A percentile compares a stretch with the other conserved stretches of the same genome.
Evolutionary conservation across 1,140 invertebrate species (phyloP).

Genomic region (Lineus longissimus): DNA sequence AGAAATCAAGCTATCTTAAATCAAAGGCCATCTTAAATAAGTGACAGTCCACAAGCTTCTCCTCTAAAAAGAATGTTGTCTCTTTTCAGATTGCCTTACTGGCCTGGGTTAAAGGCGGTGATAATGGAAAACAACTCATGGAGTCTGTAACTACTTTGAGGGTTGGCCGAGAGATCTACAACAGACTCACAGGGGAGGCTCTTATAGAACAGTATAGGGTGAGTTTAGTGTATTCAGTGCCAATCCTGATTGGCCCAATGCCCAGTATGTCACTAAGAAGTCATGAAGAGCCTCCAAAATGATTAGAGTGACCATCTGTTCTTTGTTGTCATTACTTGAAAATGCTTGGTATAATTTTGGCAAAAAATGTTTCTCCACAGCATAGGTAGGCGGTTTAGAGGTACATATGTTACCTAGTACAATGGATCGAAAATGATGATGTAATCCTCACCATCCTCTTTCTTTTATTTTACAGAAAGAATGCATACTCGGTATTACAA

Average conservation of each 20-base stretch:
- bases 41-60: too few species aligned
- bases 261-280: too few species aligned
- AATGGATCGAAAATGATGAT: too few species aligned
- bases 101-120: slow-evolving; percentile 1
- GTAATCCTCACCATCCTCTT: too few species aligned
- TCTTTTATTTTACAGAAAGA: background rate
- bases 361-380: too few species aligned
- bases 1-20: too few species aligned
- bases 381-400: too few species aligned
- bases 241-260: background rate
- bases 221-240: background rate
- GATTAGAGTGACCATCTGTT: background rate
- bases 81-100: slow-evolving; percentile 1
- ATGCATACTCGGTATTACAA: background rate
- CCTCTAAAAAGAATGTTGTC: background rate
- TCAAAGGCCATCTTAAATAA: too few species aligned
- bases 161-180: background rate
- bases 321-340: background rate
- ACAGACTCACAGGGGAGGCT: background rate
- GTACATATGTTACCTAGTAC: too few species aligned
- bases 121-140: background rate
- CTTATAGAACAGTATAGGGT: slow-evolving; percentile 1
- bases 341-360: too few species aligned
- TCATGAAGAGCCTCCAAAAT: too few species aligned
- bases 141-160: background rate